These are phyloP conservation scores for Phataginus tetradactyla DNA, from an alignment of 2,797 vertebrate genomes.

Conservation along the genomic window DNA sequence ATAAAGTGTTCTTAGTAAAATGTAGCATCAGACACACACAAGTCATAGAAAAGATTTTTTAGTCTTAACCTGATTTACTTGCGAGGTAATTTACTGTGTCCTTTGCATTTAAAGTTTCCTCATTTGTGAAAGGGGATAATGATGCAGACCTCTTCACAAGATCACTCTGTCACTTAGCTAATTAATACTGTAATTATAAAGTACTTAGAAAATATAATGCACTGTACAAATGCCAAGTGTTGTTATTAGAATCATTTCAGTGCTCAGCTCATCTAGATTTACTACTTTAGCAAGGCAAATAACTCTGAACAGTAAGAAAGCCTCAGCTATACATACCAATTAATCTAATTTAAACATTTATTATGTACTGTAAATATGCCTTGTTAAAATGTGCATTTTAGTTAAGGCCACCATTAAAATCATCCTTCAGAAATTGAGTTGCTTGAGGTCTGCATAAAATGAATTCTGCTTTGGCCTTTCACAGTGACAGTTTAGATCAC, in stretches of 20 bases:
- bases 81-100: slow-evolving; percentile 51
- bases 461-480: slow-evolving; percentile 40
- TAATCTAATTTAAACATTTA: slow-evolving; percentile 75
- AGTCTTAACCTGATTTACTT: slow-evolving; percentile 57
- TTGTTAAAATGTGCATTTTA: slow-evolving; percentile 72
- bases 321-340: slow-evolving; percentile 66
- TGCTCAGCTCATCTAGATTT: slow-evolving; percentile 69
- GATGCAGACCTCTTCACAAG: slow-evolving; percentile 72
- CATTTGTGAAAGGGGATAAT: slow-evolving; percentile 72
- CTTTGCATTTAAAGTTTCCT: slow-evolving; percentile 69
- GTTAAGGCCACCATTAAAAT: slow-evolving; percentile 65
- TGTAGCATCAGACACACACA: neutral
- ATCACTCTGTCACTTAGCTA: slow-evolving; percentile 77
- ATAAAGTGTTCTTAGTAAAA: slow-evolving; percentile 44
- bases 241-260: slow-evolving; percentile 74
- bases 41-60: neutral
- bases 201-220: slow-evolving; percentile 78
- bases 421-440: slow-evolving; percentile 39
- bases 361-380: slow-evolving; percentile 72
- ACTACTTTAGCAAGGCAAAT: slow-evolving; percentile 68
- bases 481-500: neutral
- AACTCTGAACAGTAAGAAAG: slow-evolving; percentile 73
- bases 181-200: slow-evolving; percentile 82
- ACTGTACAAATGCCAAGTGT: slow-evolving; percentile 76
- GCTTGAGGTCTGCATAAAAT: slow-evolving; percentile 49